Evolutionary conservation across 1,140 invertebrate genomes (phyloP).

Genomic region (Epicauta chinensis): DNA sequence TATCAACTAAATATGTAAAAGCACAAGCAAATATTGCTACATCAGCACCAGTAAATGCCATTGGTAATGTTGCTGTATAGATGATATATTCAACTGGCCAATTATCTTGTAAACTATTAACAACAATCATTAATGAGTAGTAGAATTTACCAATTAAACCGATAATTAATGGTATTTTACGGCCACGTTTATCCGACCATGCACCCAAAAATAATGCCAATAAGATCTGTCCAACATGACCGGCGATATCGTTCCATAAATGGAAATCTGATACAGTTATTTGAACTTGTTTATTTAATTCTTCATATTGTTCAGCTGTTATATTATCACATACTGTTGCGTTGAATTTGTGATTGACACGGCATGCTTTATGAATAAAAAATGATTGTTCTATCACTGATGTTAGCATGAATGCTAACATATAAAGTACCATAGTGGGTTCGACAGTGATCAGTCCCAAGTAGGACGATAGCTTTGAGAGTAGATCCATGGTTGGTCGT

Average conservation of each 20-base stretch:
- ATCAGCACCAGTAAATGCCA: constrained; percentile 64
- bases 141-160: constrained; percentile 65
- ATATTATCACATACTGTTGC: constrained; percentile 59
- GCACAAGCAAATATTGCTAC: constrained; percentile 67
- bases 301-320: constrained; percentile 44
- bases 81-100: constrained; percentile 71
- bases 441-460: constrained; percentile 56
- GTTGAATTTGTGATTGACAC: constrained; percentile 59
- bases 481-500: too few species aligned
- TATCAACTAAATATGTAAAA: constrained; percentile 68
- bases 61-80: constrained; percentile 64
- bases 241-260: constrained; percentile 66
- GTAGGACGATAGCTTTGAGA: too few species aligned
- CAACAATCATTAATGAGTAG: constrained; percentile 63
- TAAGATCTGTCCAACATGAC: constrained; percentile 61
- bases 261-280: constrained; percentile 63
- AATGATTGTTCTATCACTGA: constrained; percentile 70
- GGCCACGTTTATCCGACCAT: constrained; percentile 64
- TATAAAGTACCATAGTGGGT: constrained; percentile 70
- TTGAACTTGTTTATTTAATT: constrained; percentile 57
- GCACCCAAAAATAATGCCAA: constrained; percentile 69
- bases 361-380: constrained; percentile 65
- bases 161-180: constrained; percentile 61
- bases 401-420: constrained; percentile 74
- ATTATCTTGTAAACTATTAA: constrained; percentile 55